Conservation (phyloP, 2,888 invertebrate genomes). For the Phyto melanocephala region DNA sequence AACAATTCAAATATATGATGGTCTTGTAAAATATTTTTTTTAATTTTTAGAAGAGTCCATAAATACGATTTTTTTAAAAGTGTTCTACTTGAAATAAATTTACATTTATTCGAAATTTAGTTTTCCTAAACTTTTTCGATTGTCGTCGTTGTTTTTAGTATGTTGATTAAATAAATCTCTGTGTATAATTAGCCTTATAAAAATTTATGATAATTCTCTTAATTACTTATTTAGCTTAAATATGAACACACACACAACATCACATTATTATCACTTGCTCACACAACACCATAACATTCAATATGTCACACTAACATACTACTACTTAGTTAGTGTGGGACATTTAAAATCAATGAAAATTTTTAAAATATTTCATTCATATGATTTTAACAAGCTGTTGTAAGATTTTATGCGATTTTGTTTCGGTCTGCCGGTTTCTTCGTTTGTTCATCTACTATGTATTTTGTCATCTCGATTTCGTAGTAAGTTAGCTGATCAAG, state of each 20-base stretch:
- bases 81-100: too few species aligned
- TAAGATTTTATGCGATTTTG: slow-evolving; percentile 15
- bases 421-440: neutral
- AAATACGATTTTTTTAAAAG: too few species aligned
- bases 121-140: neutral
- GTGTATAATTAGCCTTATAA: slow-evolving; percentile 43
- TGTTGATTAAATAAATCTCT: slow-evolving; percentile 20
- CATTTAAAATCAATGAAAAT: slow-evolving; percentile 22
- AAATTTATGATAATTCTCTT: slow-evolving; percentile 32
- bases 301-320: neutral
- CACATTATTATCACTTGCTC: neutral
- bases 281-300: neutral
- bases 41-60: too few species aligned
- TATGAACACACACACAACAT: slow-evolving; percentile 24
- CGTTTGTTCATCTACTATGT: neutral
- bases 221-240: slow-evolving; percentile 36
- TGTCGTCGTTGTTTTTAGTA: neutral
- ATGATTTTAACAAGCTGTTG: slow-evolving; percentile 11
- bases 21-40: too few species aligned
- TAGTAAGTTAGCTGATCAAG: slow-evolving; percentile 28
- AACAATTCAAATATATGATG: too few species aligned
- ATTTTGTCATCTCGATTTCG: too few species aligned
- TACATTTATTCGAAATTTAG: too few species aligned
- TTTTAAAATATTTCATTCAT: slow-evolving; percentile 13
- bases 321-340: neutral